Conservation (phyloP, 2,888 invertebrate species). For the Drepana falcataria region DNA sequence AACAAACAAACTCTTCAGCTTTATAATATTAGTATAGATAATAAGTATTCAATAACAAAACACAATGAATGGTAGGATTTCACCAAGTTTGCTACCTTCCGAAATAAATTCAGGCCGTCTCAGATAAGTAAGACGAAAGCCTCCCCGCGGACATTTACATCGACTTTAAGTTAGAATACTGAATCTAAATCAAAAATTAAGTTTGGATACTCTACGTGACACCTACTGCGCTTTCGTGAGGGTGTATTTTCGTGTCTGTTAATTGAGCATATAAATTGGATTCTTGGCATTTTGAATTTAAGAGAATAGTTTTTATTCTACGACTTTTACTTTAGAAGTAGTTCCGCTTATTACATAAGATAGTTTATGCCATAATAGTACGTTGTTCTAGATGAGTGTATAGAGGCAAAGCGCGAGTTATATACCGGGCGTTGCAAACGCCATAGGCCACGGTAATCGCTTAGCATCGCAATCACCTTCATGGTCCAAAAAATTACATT, state of each 20-base stretch:
- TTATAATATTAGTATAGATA: too few relatives aligned
- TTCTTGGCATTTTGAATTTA: neutral
- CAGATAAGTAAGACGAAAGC: neutral
- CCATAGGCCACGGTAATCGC: too few relatives aligned
- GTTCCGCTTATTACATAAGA: too few relatives aligned
- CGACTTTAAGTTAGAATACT: neutral
- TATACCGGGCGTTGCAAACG: too few relatives aligned
- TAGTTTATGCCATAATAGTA: too few relatives aligned
- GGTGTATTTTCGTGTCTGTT: neutral
- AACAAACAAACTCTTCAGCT: too few relatives aligned
- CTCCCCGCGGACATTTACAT: slow-evolving; percentile 1
- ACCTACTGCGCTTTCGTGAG: neutral
- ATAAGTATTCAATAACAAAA: neutral
- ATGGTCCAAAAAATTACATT: too few relatives aligned
- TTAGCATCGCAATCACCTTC: too few relatives aligned
- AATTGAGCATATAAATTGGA: neutral
- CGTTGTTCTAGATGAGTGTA: too few relatives aligned
- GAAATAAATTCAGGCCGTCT: neutral
- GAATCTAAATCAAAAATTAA: slow-evolving; percentile 3
- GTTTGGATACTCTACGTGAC: neutral
- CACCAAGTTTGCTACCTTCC: neutral
- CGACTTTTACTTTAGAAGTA: too few relatives aligned
- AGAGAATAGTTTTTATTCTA: neutral
- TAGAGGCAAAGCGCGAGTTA: too few relatives aligned
- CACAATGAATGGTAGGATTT: neutral